Percentiles rank a stretch among this genome's conserved stretches.
These are phyloP conservation scores for Enteromius argenteus DNA, from an alignment of 2,797 vertebrate genomes.

Conservation along the genomic window DNA sequence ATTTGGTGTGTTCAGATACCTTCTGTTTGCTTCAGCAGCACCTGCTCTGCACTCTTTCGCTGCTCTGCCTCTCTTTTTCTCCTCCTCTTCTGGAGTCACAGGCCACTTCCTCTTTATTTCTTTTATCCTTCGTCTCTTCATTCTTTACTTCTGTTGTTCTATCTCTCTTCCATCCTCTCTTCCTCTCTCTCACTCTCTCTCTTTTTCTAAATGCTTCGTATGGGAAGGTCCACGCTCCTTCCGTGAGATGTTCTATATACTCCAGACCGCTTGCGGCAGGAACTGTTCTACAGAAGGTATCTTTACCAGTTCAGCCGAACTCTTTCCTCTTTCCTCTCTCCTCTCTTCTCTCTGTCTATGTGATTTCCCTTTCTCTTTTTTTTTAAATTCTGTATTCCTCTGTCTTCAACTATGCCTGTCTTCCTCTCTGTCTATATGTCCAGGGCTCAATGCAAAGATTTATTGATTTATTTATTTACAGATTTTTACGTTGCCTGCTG, in stretches of 20 bases:
- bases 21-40: slow-evolving; percentile 69
- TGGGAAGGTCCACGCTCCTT: slow-evolving; percentile 97
- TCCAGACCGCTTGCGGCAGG: slow-evolving; percentile 97
- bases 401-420: neutral
- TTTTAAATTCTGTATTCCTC: slow-evolving; percentile 8
- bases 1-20: slow-evolving; percentile 66
- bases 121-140: neutral
- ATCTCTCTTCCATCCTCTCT: slow-evolving; percentile 63
- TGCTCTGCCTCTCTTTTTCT: slow-evolving; percentile 38
- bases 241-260: slow-evolving; percentile 98
- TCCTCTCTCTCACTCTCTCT: slow-evolving; percentile 76
- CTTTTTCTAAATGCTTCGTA: slow-evolving; percentile 81
- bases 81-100: slow-evolving; percentile 8
- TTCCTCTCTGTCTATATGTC: neutral
- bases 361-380: neutral
- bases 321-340: slow-evolving; percentile 33
- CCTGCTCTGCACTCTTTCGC: slow-evolving; percentile 56
- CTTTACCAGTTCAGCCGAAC: slow-evolving; percentile 76
- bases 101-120: slow-evolving; percentile 6
- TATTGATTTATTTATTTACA: neutral
- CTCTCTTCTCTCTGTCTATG: neutral
- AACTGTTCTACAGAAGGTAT: slow-evolving; percentile 99
- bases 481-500: neutral
- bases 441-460: neutral
- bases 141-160: slow-evolving; percentile 58